These are phyloP conservation scores for Sphecodes monilicornis DNA, from an alignment of 2,888 invertebrate genomes.

Conservation along the genomic window DNA sequence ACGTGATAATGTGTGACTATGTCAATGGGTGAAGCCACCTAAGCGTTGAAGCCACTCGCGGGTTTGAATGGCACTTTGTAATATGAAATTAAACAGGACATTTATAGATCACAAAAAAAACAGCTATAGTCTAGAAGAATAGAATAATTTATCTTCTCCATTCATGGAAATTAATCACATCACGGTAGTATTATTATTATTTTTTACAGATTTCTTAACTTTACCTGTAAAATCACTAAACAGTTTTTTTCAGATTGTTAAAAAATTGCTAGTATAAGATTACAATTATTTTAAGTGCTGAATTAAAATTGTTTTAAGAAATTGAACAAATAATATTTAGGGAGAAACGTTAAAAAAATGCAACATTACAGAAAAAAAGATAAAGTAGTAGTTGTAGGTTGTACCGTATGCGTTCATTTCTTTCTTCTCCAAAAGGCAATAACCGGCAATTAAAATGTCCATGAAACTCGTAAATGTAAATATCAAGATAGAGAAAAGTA, in stretches of 20 bases:
- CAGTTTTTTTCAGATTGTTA: not conserved
- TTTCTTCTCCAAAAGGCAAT: not conserved
- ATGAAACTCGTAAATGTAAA: conserved; percentile 16
- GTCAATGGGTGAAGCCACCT: conserved; percentile 75
- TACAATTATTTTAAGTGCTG: not conserved
- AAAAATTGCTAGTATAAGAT: not conserved
- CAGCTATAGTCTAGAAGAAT: conserved; percentile 5
- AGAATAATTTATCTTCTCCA: not conserved
- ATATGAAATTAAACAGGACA: conserved; percentile 75
- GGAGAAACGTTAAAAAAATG: too few species aligned
- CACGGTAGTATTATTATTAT: not conserved
- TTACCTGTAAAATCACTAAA: not conserved
- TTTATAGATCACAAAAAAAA: conserved; percentile 69
- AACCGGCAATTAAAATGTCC: conserved; percentile 12
- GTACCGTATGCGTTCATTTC: not conserved
- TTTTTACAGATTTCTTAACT: not conserved
- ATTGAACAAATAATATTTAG: not conserved
- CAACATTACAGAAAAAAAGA: not conserved
- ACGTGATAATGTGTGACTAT: conserved; percentile 34
- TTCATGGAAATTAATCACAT: not conserved
- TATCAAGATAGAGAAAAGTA: not conserved
- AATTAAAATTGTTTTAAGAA: not conserved
- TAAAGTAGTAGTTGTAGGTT: not conserved
- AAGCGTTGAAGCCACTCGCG: conserved; percentile 76
- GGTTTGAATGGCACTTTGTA: conserved; percentile 71